A percentile compares a stretch with the other conserved stretches of the same genome.
Evolutionary conservation across 2,888 invertebrate species (phyloP).

Genomic region (Agrochola circellaris): DNA sequence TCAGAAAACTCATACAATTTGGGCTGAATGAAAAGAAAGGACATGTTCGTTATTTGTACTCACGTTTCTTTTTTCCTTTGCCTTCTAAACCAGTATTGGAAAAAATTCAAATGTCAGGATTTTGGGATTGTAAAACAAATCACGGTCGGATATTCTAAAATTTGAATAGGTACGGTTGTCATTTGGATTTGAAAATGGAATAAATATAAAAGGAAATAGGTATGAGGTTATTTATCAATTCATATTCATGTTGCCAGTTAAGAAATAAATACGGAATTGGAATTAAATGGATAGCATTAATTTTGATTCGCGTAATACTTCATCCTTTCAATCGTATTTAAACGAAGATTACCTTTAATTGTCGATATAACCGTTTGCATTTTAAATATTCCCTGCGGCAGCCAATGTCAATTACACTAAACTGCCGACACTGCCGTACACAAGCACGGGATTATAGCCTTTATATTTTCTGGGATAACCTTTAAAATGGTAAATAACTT

Average conservation of each 20-base stretch:
- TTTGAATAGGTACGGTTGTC: conserved; percentile 6
- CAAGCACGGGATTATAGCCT: conserved; percentile 30
- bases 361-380: conserved; percentile 38
- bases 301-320: conserved; percentile 27
- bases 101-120: conserved; percentile 17
- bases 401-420: conserved; percentile 47
- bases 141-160: not conserved
- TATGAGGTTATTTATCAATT: not conserved
- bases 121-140: conserved; percentile 35
- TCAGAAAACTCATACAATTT: conserved; percentile 56
- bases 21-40: conserved; percentile 47
- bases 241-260: conserved; percentile 5
- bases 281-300: conserved; percentile 30
- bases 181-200: conserved; percentile 22
- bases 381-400: conserved; percentile 48
- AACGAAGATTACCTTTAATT: conserved; percentile 55
- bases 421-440: not conserved
- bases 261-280: conserved; percentile 17
- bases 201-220: not conserved
- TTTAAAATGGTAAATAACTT: conserved; percentile 18
- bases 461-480: conserved; percentile 13
- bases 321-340: conserved; percentile 34
- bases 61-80: conserved; percentile 28
- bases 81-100: conserved; percentile 32
- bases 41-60: conserved; percentile 42